Base-by-base conservation (phyloP, 2,888 invertebrate species). In the Seira sanloemensis region DNA sequence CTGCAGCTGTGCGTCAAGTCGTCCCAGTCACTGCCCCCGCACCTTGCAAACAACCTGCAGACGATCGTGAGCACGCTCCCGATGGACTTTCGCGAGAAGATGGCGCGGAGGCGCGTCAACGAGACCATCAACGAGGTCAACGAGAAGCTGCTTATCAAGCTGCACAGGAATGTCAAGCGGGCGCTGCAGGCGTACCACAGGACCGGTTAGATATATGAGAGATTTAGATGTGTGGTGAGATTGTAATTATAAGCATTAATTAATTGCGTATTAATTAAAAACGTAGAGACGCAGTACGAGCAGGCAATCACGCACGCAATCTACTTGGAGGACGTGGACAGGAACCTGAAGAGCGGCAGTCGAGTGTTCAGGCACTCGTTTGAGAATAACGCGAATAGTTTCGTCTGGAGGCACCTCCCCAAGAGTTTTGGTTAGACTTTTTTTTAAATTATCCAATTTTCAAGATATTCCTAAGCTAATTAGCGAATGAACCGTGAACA, bases 41-140 rank as follows among this genome's bases (percentile, higher is more conserved):
- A 78, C 19, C 67, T 81, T 24, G 75, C 72, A 21, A 86, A 78
- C 65, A 80, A 96, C 91, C 94, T 98, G 84, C 98, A 98, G 90
- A 97, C 96, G 0, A 97, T 98, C 90, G 92, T 97, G 75, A 94
- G 95, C 90, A 97, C 97, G 92, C 94, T 97, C 74, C 97, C 97
- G 0, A 92, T 94, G 2, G 95, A 96, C 90, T 91, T 97, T 86
- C 93, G 94, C 79, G 96, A 96, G 89, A 93, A 94, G 58, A 94
- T 96, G 82, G 84, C 88, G 23, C 94, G 93, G 89, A 93, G 96
- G 82, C 93, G 92, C 90, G 93, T 93, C 81, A 90, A 93, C 74
- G 94, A 90, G 93, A 93, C 81, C 93, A 92, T 93, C 93, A 81
- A 78, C 26, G 81, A 74, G 23, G 71, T 76, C 75, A 89, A 79